Conservation (phyloP, 2,888 invertebrate species). For the Cantharis lateralis region DNA sequence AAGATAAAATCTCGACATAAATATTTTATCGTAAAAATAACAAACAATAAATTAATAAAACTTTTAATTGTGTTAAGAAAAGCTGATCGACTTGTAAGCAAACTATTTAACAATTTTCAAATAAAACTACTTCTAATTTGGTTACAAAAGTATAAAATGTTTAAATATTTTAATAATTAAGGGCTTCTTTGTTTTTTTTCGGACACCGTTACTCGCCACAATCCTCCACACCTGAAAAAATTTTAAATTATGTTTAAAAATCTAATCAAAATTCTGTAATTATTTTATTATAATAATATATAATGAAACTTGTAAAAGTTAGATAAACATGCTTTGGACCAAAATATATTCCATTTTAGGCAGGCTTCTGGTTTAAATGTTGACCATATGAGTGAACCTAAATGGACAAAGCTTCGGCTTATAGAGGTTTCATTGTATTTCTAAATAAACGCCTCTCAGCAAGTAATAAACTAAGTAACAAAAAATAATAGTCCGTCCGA, state of each 20-base stretch:
- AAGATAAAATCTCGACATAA: not conserved
- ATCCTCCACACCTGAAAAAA: constrained; percentile 62
- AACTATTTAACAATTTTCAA: not conserved
- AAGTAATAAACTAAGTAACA: too few relatives aligned
- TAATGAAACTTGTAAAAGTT: too few relatives aligned
- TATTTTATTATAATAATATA: not conserved
- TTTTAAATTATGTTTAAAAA: constrained; percentile 18
- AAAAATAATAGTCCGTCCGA: too few relatives aligned
- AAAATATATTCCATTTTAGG: too few relatives aligned
- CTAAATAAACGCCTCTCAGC: too few relatives aligned
- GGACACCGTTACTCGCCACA: constrained; percentile 61
- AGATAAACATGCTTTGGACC: too few relatives aligned
- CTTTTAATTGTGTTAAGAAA: not conserved
- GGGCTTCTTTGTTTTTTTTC: not conserved
- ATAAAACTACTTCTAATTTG: not conserved
- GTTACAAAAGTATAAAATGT: not conserved
- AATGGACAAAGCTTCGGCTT: too few relatives aligned
- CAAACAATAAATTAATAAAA: not conserved
- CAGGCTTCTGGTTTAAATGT: too few relatives aligned
- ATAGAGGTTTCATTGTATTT: too few relatives aligned
- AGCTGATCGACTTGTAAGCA: not conserved
- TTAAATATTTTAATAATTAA: not conserved
- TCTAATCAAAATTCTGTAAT: not conserved
- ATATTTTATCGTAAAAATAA: not conserved
- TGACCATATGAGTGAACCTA: too few relatives aligned